Conservation (phyloP, 37 sponge, comb jelly and placozoan genomes). For the Amphimedon queenslandica region DNA sequence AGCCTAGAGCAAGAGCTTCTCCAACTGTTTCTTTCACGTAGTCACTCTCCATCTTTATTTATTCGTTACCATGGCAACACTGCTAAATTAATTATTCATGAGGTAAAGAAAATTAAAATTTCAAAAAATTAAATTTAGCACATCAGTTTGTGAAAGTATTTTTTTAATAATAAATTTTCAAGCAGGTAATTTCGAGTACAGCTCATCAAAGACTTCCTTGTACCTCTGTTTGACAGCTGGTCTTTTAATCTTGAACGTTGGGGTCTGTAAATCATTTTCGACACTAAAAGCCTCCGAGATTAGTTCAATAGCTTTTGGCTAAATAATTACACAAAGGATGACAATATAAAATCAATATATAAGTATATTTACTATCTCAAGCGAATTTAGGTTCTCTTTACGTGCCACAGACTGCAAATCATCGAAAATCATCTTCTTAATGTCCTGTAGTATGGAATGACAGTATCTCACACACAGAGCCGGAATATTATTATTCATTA, state of each 20-base stretch:
- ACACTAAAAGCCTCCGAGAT: conserved; percentile 68
- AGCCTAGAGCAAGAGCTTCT: conserved; percentile 35
- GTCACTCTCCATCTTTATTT: conserved; percentile 60
- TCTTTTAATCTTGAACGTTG: conserved; percentile 89
- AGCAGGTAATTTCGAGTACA: conserved; percentile 63
- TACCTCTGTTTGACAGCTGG: conserved; percentile 54
- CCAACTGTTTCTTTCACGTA: conserved; percentile 55
- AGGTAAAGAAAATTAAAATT: no score
- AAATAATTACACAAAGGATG: neutral
- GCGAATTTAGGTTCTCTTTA: conserved; percentile 56
- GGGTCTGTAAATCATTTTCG: conserved; percentile 90
- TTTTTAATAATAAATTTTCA: no score
- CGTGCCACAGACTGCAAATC: conserved; percentile 57
- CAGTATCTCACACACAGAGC: neutral
- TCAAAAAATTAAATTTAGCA: no score
- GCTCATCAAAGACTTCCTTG: conserved; percentile 58
- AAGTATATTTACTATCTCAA: conserved; percentile 70
- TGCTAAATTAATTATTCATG: no score
- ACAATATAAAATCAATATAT: conserved; percentile 2
- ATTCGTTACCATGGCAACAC: conserved; percentile 30
- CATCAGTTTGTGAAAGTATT: no score
- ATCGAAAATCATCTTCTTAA: conserved; percentile 49
- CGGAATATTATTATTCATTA: conserved; percentile 4
- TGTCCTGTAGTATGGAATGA: conserved; percentile 13
- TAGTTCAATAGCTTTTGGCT: conserved; percentile 83